Base-by-base conservation (phyloP, 2,113 vertebrate genomes). In the Pangasianodon hypophthalmus region DNA sequence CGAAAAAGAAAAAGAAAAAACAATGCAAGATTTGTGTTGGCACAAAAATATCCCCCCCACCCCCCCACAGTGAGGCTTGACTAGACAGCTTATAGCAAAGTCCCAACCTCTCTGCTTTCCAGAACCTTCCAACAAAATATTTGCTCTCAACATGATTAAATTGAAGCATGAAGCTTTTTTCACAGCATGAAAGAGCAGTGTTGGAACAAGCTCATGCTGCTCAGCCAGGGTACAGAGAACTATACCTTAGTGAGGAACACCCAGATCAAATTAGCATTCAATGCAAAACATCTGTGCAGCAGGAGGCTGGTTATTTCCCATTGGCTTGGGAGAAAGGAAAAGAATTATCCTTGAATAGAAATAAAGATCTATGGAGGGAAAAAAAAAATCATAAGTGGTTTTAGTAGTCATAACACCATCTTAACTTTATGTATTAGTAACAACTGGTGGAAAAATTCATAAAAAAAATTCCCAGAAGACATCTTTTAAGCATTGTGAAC, bases 251-350 rank as follows among this genome's bases (percentile, higher is more conserved):
- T 79, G 50, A 87, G 64, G 69, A 87, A 88, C 56, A 85, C 85
- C 79, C 60, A 3, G 37, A 77, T 71, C n/a, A 71, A 85, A 88
- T 29, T 81, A 90, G 77, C 84, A 79, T 77, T 85, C 82, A 81
- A 81, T 84, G 60, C 86, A 69, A 90, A 93, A 93, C 86, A 60
- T 69, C 73, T 90, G 90, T 91, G 92, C 89, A 84, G 77, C 37
- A 93, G 89, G 87, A 93, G 89, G 90, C 91, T 93, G 91, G 91
- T 91, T 89, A 93, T 64, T 84, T 84, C 92, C 92, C 93, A 69
- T 90, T 91, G 75, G 37, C 16, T 71, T 69, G 32, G 82, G 60
- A 71, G 48, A 50, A 79, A 79, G n/a, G 24, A 89, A 85, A 85
- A 14, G 13, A 69, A 85, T 84, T 24, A 64, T 41, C 85, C 64